Base-by-base conservation (phyloP, 2,797 vertebrate species). In the Botia almorhae region DNA sequence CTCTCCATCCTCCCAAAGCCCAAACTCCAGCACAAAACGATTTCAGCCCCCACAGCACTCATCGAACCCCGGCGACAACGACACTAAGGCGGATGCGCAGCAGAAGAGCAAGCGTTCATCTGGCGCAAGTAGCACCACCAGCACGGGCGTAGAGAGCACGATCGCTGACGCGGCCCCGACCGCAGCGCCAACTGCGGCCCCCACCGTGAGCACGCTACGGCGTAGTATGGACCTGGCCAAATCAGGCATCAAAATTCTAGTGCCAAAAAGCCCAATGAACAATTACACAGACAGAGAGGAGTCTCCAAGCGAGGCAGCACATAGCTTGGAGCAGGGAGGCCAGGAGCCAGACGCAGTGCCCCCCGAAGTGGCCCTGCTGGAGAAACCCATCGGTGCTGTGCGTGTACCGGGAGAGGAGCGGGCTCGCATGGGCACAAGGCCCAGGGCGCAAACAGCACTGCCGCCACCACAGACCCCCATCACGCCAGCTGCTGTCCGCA, bases 241-340 rank as follows among this genome's bases (percentile, higher is more conserved):
- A 89, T 96, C 95, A 3, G 96, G 97, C 56, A 99, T 99, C 78
- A 99, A 99, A 93, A 99, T 99, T 78, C 93, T 99, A 70, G 97
- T 99, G 82, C 97, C 98, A n/a, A 97, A 96, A 90, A 99, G 96
- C 84, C 98, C 97, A 1, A 94, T 98, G 92, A 97, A 96, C 89
- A 94, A 91, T 85, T 94, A 94, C 48, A 94, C 91, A 68, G 88
- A 96, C 17, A 91, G 95, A 0, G 96, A 98, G 73, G 94, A 95
- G 78, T 97, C 96, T 65, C 96, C 94, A 26, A 96, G 92, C 0
- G 96, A 97, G 89, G 96, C 95, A 58, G 94, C 95, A 0, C 96
- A 96, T 85, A 95, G 96, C 83, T 89, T 96, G 85, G 96, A 96
- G 84, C 93, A 95, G 0, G 89, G 93, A 2, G 94, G 94, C 26